phyloP scores from a whole-genome alignment of 2,797 vertebrate genomes.

The Coregonus ussuriensis region DNA sequence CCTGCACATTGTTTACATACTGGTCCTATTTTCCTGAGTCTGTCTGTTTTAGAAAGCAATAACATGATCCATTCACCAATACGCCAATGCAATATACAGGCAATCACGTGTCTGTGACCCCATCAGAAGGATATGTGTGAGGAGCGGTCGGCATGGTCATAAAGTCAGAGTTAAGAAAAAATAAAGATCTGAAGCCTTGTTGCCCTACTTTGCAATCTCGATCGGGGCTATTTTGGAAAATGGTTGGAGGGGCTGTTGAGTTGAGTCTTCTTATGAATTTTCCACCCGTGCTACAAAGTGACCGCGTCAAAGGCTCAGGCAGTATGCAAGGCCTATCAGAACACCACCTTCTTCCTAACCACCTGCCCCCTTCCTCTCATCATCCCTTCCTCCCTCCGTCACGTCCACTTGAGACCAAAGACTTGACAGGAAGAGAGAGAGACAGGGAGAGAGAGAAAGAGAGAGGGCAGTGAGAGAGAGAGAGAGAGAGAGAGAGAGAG shows the following conservation, averaged over 20 bases:
- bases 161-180: neutral
- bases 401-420: slow-evolving; percentile 11
- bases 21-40: neutral
- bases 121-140: neutral
- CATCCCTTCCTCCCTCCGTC: slow-evolving; percentile 15
- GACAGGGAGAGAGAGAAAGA: neutral
- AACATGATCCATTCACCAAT: neutral
- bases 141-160: slow-evolving; percentile 16
- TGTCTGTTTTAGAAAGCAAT: neutral
- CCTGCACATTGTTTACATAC: neutral
- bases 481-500: neutral
- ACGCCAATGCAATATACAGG: neutral
- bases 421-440: neutral
- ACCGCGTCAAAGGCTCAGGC: slow-evolving; percentile 27
- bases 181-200: no score
- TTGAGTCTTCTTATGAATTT: no score
- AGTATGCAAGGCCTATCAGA: slow-evolving; percentile 46
- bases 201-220: neutral
- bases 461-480: neutral
- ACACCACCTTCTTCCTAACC: slow-evolving; percentile 2
- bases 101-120: neutral
- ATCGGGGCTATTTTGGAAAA: slow-evolving; percentile 61
- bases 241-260: slow-evolving; percentile 60
- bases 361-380: neutral
- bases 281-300: no score